Evolutionary conservation across 2,113 vertebrate genomes (phyloP).

Genomic region (Mobula hypostoma): DNA sequence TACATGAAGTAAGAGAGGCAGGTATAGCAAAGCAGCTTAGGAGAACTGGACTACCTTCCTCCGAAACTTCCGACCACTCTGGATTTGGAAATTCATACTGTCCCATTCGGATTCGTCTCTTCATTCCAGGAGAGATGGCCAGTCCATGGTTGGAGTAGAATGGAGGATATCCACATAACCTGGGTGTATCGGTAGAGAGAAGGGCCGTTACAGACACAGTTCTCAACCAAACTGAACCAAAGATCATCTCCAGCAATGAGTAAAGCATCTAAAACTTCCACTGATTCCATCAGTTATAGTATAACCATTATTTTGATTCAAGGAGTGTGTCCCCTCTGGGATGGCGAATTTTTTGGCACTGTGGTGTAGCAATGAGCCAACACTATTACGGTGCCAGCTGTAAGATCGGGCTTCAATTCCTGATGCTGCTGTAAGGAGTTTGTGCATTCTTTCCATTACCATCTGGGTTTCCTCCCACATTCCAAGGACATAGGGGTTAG

Average conservation of each 20-base stretch:
- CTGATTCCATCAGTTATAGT: neutral
- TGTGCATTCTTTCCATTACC: too few relatives aligned
- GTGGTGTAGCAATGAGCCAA: too few relatives aligned
- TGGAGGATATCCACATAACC: slow-evolving; percentile 91
- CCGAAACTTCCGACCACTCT: slow-evolving; percentile 94
- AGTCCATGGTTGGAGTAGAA: slow-evolving; percentile 97
- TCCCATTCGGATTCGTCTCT: slow-evolving; percentile 87
- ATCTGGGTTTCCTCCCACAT: too few relatives aligned
- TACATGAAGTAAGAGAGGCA: neutral
- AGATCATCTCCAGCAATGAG: neutral
- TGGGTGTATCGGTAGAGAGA: slow-evolving; percentile 45
- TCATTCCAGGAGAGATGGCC: slow-evolving; percentile 98
- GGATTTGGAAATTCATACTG: slow-evolving; percentile 94
- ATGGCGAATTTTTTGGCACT: too few relatives aligned
- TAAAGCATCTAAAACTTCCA: neutral
- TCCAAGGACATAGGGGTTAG: too few relatives aligned
- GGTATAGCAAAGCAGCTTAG: neutral
- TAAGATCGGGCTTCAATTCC: too few relatives aligned
- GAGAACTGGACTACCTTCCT: slow-evolving; percentile 70
- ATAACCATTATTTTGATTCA: neutral
- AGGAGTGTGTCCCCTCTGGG: neutral
- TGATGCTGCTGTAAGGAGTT: too few relatives aligned
- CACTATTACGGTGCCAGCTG: too few relatives aligned
- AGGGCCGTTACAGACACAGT: neutral
- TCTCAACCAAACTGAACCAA: neutral